Conservation (phyloP, 2,113 vertebrate genomes). For the Zosterops japonicus region DNA sequence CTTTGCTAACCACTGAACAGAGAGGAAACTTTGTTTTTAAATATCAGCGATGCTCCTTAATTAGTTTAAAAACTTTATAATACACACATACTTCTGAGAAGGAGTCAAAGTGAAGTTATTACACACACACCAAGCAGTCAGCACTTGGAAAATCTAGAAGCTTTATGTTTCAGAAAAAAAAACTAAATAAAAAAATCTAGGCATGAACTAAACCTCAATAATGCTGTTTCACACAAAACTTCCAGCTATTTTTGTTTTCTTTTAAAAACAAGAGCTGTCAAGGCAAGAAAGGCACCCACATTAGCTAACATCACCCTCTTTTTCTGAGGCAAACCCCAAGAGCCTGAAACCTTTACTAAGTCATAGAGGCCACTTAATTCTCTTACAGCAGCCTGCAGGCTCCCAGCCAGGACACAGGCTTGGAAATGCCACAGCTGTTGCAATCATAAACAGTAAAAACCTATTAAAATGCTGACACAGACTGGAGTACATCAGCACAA, state of each 20-base stretch:
- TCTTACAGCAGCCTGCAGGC: neutral
- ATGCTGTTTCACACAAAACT: fast-evolving
- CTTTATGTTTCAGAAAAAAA: neutral
- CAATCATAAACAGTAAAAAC: neutral
- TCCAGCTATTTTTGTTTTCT: neutral
- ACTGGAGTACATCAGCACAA: neutral
- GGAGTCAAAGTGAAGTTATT: neutral
- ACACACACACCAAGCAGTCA: neutral
- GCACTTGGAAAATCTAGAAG: neutral
- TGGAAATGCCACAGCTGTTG: neutral
- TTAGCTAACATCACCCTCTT: neutral
- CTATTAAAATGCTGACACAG: neutral
- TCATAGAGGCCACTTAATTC: neutral
- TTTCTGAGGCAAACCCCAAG: neutral
- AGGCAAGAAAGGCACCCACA: neutral
- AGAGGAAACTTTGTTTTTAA: neutral
- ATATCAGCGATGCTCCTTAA: neutral
- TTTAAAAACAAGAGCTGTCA: neutral
- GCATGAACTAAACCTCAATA: neutral
- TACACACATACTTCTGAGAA: neutral
- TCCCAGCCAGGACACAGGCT: neutral
- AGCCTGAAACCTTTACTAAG: neutral
- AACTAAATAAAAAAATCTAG: neutral
- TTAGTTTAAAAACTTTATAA: neutral
- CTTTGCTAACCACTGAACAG: neutral